Base-by-base conservation (phyloP, 2,888 invertebrate species). In the Adelognathus sp. region DNA sequence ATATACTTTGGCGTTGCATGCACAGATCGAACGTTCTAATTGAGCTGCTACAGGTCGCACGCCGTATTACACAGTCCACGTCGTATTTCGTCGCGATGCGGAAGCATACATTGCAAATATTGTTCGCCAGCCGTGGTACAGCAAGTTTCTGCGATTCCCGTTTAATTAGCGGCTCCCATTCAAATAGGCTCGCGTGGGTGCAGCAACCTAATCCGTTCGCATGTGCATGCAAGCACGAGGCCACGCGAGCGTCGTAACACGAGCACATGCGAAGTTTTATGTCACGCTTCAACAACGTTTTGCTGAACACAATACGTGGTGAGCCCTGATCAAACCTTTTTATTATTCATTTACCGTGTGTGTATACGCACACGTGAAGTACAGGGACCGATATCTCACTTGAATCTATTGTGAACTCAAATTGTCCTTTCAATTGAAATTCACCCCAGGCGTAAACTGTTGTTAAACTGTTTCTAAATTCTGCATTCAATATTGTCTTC, bases 111-210 rank as follows among this genome's bases (percentile, higher is more conserved):
- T 67, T 67, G 64, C 61, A 76, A 78, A 81, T 81, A 75, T 78
- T 72, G 67, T 79, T 79, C 52, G 27, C 44, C 46, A 50, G 14
- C 44, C 14, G 56, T 31, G 36, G 11, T 50, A 31, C 60, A 66
- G 36, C n/a, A 2, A 9, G 27, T 33, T 33, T 63, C 70, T 81
- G 76, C 67, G 70, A 78, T 85, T 80, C 76, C 76, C 74, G 73
- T 80, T 82, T 78, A 85, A 82, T 85, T 84, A 81, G 76, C 73
- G 69, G 72, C 44, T 73, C 64, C 72, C 46, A 78, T 79, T 83
- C 73, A 70, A 74, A 81, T 79, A 72, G 66, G 78, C 54, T 73
- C 27, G 73, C 79, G 79, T 81, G 69, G 80, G 80, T 70, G 79
- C 61, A 64, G 58, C 71, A 72, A 79, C 79, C 76, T 71, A 58